Percentiles rank a stretch among this genome's conserved stretches.
phyloP scores from a whole-genome alignment of 1,140 invertebrate species.

The Drosophila teissieri region DNA sequence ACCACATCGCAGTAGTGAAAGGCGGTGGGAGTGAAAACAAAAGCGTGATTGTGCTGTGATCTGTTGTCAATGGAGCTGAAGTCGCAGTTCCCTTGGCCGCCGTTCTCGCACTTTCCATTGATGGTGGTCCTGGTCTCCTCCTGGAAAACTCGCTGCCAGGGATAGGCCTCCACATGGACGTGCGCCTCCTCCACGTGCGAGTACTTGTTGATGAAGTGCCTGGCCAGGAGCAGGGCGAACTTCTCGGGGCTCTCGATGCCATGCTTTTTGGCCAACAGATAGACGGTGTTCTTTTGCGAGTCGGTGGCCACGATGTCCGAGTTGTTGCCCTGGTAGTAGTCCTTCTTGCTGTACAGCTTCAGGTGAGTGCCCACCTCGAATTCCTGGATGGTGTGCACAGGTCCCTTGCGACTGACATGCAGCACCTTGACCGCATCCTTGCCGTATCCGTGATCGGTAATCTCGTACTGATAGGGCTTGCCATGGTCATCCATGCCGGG shows the following conservation, averaged over 20 bases:
- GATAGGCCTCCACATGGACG: slow-evolving; percentile 89
- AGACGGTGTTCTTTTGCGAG: slow-evolving; percentile 93
- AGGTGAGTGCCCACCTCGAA: slow-evolving; percentile 90
- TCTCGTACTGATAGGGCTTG: slow-evolving; percentile 85
- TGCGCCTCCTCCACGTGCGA: slow-evolving; percentile 88
- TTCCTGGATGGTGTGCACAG: slow-evolving; percentile 89
- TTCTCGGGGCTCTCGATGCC: slow-evolving; percentile 90
- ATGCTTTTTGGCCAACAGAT: slow-evolving; percentile 90
- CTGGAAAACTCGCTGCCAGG: slow-evolving; percentile 89
- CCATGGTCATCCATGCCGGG: slow-evolving; percentile 13
- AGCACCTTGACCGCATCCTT: slow-evolving; percentile 90
- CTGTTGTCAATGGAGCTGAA: slow-evolving; percentile 75
- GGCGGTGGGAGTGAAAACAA: slow-evolving; percentile 88
- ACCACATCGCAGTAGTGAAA: slow-evolving; percentile 88
- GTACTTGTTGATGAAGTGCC: slow-evolving; percentile 90
- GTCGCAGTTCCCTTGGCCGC: slow-evolving; percentile 7
- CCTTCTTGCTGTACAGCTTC: slow-evolving; percentile 88
- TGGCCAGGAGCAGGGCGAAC: slow-evolving; percentile 89
- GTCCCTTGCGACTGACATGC: slow-evolving; percentile 88
- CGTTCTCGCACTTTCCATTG: not conserved
- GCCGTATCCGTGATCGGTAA: slow-evolving; percentile 89
- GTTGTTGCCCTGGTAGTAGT: slow-evolving; percentile 88
- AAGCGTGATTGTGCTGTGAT: slow-evolving; percentile 89
- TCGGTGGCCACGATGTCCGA: slow-evolving; percentile 91
- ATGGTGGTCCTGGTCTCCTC: slow-evolving; percentile 58